Evolutionary conservation across 2,888 invertebrate genomes (phyloP).

Genomic region (Tinea pellionella): DNA sequence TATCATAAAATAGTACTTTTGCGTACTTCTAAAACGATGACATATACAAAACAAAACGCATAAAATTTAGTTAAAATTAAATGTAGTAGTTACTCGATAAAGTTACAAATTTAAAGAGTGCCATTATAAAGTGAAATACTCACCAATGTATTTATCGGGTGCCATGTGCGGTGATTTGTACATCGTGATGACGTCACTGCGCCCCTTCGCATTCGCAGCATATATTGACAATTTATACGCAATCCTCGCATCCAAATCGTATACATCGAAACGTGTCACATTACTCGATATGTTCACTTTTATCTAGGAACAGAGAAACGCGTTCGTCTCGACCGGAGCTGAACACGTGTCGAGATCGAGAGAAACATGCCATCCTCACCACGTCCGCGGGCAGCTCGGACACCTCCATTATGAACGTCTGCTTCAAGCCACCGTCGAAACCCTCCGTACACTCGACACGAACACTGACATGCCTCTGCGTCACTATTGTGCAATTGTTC

Average conservation of each 20-base stretch:
- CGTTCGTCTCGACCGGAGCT: too few relatives aligned
- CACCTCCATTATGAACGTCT: slow-evolving; percentile 83
- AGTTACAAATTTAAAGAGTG: too few relatives aligned
- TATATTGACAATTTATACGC: slow-evolving; percentile 83
- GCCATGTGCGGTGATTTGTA: slow-evolving; percentile 86
- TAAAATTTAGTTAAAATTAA: too few relatives aligned
- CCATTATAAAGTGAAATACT: slow-evolving; percentile 21
- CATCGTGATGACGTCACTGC: slow-evolving; percentile 81
- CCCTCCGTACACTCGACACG: slow-evolving; percentile 86
- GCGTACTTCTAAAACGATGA: too few relatives aligned
- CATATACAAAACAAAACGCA: neutral
- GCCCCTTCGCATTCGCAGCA: slow-evolving; percentile 89
- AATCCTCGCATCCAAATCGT: slow-evolving; percentile 74
- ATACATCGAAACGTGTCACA: slow-evolving; percentile 72
- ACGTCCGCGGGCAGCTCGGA: slow-evolving; percentile 71
- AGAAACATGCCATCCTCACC: neutral
- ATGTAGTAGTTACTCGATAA: too few relatives aligned
- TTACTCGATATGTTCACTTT: slow-evolving; percentile 71
- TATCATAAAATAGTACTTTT: too few relatives aligned
- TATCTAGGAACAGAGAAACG: slow-evolving; percentile 35
- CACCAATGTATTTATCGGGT: slow-evolving; percentile 87
- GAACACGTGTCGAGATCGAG: too few relatives aligned
- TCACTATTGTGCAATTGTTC: slow-evolving; percentile 85
- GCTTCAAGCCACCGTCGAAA: slow-evolving; percentile 87
- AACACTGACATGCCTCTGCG: slow-evolving; percentile 74